Evolutionary conservation across 2,113 vertebrate species (phyloP), one percentile per base, ranked within the genome.

Genomic region (Cairina moschata): DNA sequence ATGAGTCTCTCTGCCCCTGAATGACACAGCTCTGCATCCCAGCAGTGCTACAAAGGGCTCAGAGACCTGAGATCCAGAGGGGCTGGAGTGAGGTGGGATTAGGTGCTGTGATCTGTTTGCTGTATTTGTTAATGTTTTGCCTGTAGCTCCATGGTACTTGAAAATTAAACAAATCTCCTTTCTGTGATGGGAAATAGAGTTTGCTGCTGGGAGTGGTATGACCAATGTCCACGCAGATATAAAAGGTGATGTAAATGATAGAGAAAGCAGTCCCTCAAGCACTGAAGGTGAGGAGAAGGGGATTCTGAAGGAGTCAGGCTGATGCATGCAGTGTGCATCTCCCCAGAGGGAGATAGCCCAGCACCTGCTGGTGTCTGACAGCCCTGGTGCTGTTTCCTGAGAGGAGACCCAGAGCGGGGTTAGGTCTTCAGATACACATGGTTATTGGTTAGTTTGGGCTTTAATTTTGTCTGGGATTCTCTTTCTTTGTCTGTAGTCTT

Each of bases 21-120:
- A 44, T 1, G 29, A 36, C 46, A 55, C 42, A 71, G 31, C 55
- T 25, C 46, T 0, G 0, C 20, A 10, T 48, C 50, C 76, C 15
- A 38, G 38, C 25, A 48, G 56, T 31, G 13, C 15, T 46, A 16
- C 26, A 12, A 14, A 46, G 25, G 42, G 44, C 17, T 60, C 32
- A 34, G 31, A 66, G 40, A 29, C 40, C 29, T 44, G 40, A 67
- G 31, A 32, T 22, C 65, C 21, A 63, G 26, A 28, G 16, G 36
- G 36, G 25, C 20, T 67, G 13, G 17, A n/a, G 31, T 20, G 18
- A n/a, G 31, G 20, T 20, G 17, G 32, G 56, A n/a, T n/a, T 31
- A 56, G 56, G 18, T 20, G 56, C 32, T 21, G 31, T n/a, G 20
- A 20, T 44, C 29, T 14, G 40, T 44, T 67, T 13, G 44, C 13